These are phyloP conservation scores for Lepidonotus clava DNA, from an alignment of 2,888 invertebrate species.

Conservation along the genomic window DNA sequence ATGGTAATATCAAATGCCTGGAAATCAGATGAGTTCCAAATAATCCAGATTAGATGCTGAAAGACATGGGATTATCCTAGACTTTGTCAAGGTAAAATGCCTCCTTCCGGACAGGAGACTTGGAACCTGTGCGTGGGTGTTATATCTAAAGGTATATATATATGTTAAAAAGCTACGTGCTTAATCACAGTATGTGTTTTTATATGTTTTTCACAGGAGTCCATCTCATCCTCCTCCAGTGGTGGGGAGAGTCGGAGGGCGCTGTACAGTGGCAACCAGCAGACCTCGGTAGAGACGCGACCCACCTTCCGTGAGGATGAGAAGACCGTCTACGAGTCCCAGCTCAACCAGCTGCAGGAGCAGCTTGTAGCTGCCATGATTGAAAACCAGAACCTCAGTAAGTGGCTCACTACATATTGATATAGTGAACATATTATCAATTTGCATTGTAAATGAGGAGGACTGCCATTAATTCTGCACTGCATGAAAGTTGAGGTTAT, in stretches of 20 bases:
- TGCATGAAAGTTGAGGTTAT: too few species aligned
- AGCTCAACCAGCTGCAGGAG: slow-evolving; percentile 78
- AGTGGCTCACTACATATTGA: slow-evolving; percentile 54
- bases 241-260: background rate
- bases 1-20: too few species aligned
- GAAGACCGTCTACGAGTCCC: slow-evolving; percentile 73
- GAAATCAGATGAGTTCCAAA: too few species aligned
- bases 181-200: background rate
- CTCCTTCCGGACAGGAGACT: background rate
- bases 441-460: slow-evolving; percentile 11
- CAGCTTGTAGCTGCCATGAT: slow-evolving; percentile 79
- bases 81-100: background rate
- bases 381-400: slow-evolving; percentile 78
- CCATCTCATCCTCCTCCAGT: background rate
- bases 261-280: background rate
- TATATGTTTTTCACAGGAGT: background rate
- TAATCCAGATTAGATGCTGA: too few species aligned
- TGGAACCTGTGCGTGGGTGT: background rate
- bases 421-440: background rate
- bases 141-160: background rate
- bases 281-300: background rate
- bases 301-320: slow-evolving; percentile 61
- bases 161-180: background rate
- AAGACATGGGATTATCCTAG: too few species aligned
- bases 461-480: too few species aligned